These are phyloP conservation scores for Agonopterix alstromeriana DNA, from an alignment of 2,888 invertebrate species.

Conservation along the genomic window DNA sequence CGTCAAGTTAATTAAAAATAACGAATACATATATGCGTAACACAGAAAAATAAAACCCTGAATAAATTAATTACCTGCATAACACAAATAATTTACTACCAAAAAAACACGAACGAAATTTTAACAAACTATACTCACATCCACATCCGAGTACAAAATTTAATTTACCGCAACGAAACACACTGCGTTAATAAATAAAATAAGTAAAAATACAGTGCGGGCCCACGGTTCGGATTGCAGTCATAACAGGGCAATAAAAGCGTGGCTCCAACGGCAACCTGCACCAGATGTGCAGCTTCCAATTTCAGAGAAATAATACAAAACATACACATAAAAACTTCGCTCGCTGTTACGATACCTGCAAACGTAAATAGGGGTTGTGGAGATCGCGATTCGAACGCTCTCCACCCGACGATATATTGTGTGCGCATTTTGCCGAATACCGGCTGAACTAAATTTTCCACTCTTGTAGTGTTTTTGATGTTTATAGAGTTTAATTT, in stretches of 20 bases:
- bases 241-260: slow-evolving; percentile 63
- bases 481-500: not conserved
- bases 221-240: slow-evolving; percentile 51
- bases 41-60: too few relatives aligned
- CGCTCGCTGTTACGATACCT: slow-evolving; percentile 52
- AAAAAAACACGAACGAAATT: slow-evolving; percentile 4
- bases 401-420: slow-evolving; percentile 4
- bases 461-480: not conserved
- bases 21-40: too few relatives aligned
- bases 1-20: too few relatives aligned
- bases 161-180: slow-evolving; percentile 38
- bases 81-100: too few relatives aligned
- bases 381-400: slow-evolving; percentile 44
- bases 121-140: slow-evolving; percentile 23
- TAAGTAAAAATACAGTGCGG: slow-evolving; percentile 41
- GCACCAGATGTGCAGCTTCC: slow-evolving; percentile 59
- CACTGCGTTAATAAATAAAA: slow-evolving; percentile 47
- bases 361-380: slow-evolving; percentile 57
- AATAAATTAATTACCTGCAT: too few relatives aligned
- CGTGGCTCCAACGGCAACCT: slow-evolving; percentile 28
- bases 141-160: slow-evolving; percentile 31
- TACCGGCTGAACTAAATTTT: not conserved
- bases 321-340: slow-evolving; percentile 47
- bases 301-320: slow-evolving; percentile 54
- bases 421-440: not conserved